Conservation (phyloP, 37 sponge, comb jelly and placozoan species). For the Cliona cf. orientalis region DNA sequence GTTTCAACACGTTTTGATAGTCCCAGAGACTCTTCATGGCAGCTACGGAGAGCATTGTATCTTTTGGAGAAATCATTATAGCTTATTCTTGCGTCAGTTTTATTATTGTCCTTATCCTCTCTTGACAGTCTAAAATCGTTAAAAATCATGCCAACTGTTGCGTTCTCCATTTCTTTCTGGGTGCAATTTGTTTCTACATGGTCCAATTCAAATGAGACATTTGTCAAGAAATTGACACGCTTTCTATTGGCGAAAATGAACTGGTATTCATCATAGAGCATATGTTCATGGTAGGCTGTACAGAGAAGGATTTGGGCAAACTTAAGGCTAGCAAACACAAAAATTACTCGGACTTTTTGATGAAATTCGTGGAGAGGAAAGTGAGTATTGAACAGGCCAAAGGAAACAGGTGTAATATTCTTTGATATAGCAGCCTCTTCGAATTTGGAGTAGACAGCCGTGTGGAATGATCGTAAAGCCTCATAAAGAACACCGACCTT, state of each 20-base stretch:
- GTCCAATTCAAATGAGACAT: background rate
- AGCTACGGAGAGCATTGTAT: no score
- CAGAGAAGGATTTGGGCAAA: conserved; percentile 9
- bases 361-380: conserved; percentile 8
- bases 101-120: no score
- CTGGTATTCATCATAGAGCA: conserved; percentile 15
- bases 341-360: background rate
- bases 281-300: background rate
- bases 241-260: conserved; percentile 25
- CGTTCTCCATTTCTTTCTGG: conserved; percentile 3
- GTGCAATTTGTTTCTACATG: background rate
- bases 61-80: no score
- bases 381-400: background rate
- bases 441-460: background rate
- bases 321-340: background rate
- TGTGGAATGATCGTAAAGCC: background rate
- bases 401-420: background rate
- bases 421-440: background rate
- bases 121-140: conserved; percentile 1
- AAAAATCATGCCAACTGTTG: conserved; percentile 15
- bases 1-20: no score
- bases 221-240: no score
- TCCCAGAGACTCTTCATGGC: no score
- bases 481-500: conserved; percentile 4
- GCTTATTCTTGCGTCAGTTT: no score